These are phyloP conservation scores for Indicator indicator DNA, from an alignment of 2,113 vertebrate species.

Conservation along the genomic window DNA sequence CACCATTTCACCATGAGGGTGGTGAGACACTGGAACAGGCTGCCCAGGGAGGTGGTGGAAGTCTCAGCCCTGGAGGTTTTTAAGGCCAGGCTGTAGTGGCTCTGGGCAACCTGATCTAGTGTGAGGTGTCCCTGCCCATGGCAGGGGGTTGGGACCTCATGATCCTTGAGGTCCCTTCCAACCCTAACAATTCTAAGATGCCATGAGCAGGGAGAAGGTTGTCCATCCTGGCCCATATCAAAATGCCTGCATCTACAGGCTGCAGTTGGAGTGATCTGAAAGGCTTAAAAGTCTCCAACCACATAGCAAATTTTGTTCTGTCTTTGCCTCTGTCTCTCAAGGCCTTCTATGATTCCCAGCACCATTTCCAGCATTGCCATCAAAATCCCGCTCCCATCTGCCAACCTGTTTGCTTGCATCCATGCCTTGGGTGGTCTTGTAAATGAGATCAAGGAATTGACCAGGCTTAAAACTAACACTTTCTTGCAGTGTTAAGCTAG, in stretches of 20 bases:
- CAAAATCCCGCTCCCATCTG: neutral
- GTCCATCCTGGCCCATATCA: neutral
- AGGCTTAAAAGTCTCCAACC: neutral
- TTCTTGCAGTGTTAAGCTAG: neutral
- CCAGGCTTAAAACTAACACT: neutral
- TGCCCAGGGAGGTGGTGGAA: no score
- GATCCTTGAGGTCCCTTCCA: no score
- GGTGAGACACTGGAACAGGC: no score
- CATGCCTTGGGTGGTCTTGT: rapidly evolving
- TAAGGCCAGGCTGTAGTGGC: no score
- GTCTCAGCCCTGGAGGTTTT: no score
- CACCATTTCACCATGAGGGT: neutral
- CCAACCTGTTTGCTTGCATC: neutral
- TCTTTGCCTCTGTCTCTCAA: neutral
- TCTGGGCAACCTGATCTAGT: no score
- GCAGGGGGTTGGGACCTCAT: no score
- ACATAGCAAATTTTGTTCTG: neutral
- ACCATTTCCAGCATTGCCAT: neutral
- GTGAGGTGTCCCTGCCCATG: no score
- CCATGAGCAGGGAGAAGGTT: neutral
- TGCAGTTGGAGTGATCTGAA: neutral
- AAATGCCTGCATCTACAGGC: neutral
- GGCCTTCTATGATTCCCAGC: neutral
- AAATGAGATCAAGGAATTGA: neutral
- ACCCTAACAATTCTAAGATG: no score